Evolutionary conservation across 1,140 invertebrate species (phyloP).

Genomic region (Cherax quadricarinatus): DNA sequence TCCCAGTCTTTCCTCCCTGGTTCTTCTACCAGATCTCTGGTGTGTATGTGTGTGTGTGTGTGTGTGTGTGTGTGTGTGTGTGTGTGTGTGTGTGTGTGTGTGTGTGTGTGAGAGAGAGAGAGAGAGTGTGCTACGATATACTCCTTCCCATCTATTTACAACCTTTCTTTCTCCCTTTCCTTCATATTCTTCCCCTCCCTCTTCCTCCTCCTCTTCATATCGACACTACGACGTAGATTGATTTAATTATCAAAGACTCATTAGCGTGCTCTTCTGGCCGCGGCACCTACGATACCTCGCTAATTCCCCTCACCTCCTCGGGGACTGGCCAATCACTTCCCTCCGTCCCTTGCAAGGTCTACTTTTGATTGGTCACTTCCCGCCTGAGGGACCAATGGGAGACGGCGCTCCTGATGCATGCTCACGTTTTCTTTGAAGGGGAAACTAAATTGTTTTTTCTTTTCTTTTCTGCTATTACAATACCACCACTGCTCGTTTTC

Average conservation of each 20-base stretch:
- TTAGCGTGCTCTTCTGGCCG: slow-evolving; percentile 33
- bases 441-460: too few relatives aligned
- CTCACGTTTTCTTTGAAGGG: too few relatives aligned
- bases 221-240: slow-evolving; percentile 31
- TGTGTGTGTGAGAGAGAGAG: background rate
- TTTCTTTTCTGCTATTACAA: too few relatives aligned
- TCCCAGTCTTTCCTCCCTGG: too few relatives aligned
- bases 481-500: too few relatives aligned
- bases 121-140: background rate
- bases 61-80: slow-evolving; percentile 3
- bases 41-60: slow-evolving; percentile 21
- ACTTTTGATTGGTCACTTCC: slow-evolving; percentile 34
- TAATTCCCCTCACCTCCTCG: slow-evolving; percentile 19
- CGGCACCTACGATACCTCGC: slow-evolving; percentile 1
- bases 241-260: slow-evolving; percentile 41
- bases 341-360: background rate
- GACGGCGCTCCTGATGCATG: background rate
- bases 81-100: too few relatives aligned
- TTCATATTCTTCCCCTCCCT: too few relatives aligned
- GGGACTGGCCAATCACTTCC: slow-evolving; percentile 12
- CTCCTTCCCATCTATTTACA: background rate
- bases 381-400: background rate
- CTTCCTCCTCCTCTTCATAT: background rate
- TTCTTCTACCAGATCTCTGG: too few relatives aligned
- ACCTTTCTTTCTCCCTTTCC: background rate